Base-by-base conservation (phyloP, 2,888 invertebrate species). In the Idaea straminata region DNA sequence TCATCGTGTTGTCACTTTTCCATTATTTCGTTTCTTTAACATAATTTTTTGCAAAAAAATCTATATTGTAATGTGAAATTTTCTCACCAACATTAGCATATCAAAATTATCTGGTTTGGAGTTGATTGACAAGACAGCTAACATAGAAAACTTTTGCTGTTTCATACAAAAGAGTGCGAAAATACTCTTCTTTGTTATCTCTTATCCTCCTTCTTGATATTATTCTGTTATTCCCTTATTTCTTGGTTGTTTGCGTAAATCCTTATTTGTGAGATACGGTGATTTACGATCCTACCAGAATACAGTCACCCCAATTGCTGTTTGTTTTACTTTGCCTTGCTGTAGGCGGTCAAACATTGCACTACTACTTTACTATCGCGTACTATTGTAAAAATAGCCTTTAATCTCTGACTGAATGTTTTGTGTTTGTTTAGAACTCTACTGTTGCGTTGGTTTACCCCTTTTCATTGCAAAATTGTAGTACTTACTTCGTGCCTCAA, bases 221-320 rank as follows among this genome's bases (percentile, higher is more conserved):
- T 25, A 35, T 62, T 66, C 15, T 64, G 58, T 65, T 64, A 62
- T 62, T 59, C 65, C 61, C 25, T 16, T 64, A 66, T 47, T 47
- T 61, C 38, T 59, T 35, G n/a, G 57, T 25, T 58, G 35, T 64
- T 61, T 58, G 63, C 68, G 62, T 66, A 62, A 69, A 74, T 68
- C 69, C 66, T 71, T 68, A 66, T 72, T 74, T 70, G 64, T 72
- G 57, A 35, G 47, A 15, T 57, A 57, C 62, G 67, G 64, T 65
- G 66, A 65, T 69, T 67, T 64, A 69, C 66, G 61, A 7, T 62
- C 67, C 67, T 64, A 64, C 64, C 62, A 62, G 59, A 69, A 69
- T 13, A 65, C 68, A 71, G 64, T 62, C 64, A 63, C 72, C 60
- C 67, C 69, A 72, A 73, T 77, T 68, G 65, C 66, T 66, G 72